These are phyloP conservation scores for Uria aalge DNA, from an alignment of 2,113 vertebrate species.

Conservation along the genomic window DNA sequence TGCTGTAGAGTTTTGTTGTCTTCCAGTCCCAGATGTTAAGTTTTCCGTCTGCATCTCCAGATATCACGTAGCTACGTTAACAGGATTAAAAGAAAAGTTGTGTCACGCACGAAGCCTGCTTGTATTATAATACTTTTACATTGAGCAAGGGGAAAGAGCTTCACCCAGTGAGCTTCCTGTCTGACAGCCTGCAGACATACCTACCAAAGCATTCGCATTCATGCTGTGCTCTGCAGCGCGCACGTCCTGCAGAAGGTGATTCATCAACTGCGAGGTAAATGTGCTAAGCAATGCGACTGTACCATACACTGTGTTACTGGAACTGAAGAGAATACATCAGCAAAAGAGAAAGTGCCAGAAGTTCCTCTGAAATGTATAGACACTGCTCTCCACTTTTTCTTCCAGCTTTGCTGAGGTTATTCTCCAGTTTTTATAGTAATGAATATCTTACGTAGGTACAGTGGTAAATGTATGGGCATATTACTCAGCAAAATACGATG, in stretches of 20 bases:
- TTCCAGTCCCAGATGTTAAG: constrained; percentile 99
- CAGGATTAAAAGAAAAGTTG: neutral
- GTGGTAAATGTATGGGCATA: neutral
- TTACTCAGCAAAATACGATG: neutral
- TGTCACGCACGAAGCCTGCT: neutral
- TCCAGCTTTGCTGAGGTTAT: neutral
- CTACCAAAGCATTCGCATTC: neutral
- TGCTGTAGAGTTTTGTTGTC: constrained; percentile 97
- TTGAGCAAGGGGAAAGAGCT: neutral
- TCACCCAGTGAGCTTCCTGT: neutral
- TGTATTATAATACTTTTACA: neutral
- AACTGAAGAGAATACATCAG: neutral
- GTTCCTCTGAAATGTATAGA: neutral
- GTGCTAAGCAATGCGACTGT: neutral
- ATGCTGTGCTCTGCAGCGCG: neutral
- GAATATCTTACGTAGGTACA: neutral
- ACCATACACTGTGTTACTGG: neutral
- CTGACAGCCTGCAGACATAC: neutral
- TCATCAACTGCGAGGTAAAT: neutral
- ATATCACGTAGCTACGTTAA: constrained; percentile 90
- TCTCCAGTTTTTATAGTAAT: neutral
- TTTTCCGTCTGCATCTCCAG: constrained; percentile 98
- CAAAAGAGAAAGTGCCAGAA: neutral
- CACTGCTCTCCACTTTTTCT: neutral
- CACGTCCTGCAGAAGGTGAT: neutral